Base-by-base conservation (phyloP, 2,888 invertebrate species). In the Cheilosia pagana region DNA sequence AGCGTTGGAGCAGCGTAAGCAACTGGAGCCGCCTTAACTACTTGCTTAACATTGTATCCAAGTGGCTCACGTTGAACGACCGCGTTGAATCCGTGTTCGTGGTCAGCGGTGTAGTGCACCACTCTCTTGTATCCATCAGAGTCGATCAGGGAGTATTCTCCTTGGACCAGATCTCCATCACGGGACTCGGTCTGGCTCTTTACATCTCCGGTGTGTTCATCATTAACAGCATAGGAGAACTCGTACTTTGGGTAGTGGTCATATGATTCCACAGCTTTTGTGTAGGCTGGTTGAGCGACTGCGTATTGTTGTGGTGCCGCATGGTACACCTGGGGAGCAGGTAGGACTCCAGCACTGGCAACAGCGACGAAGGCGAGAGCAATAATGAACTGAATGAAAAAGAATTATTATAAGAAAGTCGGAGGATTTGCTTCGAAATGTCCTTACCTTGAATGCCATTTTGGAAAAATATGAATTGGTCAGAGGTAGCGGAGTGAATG, bases 91-190 rank as follows among this genome's bases (percentile, higher is more conserved):
- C 87, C 87, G 39, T 87, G 75, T 1, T 87, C 70, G 16, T 90
- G 89, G 79, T 92, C 92, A 52, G 91, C 90, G 12, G 89, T 90
- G 88, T 93, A 94, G 74, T 94, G 93, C 0, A 94, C 94, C 48
- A 92, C 93, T 86, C 94, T 93, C 89, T 92, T 93, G 86, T 93
- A 93, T 87, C 94, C 94, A 88, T 94, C 94, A 62, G 94, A 92
- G 77, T 92, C 92, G 52, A 87, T 87, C 25, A 92, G 87, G 48
- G 91, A 91, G 88, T 92, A 92, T 83, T 89, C 93, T 90, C 90
- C 93, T 88, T 93, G 92, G 67, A 94, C 94, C 87, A 92, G 92
- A 91, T 93, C 93, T 23, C 94, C 94, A 79, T 91, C 90, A 87
- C 94, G 93, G 87, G 93, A 92, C 91, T 94, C 94, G 82, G 93